A percentile compares a stretch with the other conserved stretches of the same genome.
Evolutionary conservation across 2,113 vertebrate genomes (phyloP).

Genomic region (Scopus umbretta): DNA sequence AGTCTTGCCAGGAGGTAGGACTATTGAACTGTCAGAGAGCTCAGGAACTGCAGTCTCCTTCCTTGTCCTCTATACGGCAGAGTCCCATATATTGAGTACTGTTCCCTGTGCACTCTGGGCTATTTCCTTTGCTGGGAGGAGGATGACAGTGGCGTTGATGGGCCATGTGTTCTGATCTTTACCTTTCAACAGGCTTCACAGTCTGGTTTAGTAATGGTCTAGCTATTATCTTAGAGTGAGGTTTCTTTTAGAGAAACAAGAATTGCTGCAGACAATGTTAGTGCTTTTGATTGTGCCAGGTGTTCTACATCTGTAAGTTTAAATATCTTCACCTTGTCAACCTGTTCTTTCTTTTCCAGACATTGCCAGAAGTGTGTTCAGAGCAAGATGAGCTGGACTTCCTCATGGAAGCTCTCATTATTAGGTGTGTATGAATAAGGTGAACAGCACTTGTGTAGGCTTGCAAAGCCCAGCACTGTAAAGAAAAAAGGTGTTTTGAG

Average conservation of each 20-base stretch:
- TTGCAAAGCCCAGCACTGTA: not conserved
- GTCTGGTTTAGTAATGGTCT: not conserved
- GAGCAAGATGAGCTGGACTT: constrained; percentile 98
- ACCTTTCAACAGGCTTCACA: not conserved
- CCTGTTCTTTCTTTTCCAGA: constrained; percentile 72
- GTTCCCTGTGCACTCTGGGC: not conserved
- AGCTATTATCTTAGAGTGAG: not conserved
- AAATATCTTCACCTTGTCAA: not conserved
- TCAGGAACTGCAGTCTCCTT: not conserved
- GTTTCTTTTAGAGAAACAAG: not conserved
- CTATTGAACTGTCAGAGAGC: not conserved
- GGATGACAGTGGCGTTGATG: not conserved
- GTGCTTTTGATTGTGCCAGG: not conserved
- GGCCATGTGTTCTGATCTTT: not conserved
- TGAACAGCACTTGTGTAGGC: not conserved
- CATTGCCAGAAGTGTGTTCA: constrained; percentile 95
- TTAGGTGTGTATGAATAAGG: constrained; percentile 79
- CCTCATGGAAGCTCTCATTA: constrained; percentile 98
- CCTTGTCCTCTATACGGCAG: not conserved
- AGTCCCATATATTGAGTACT: not conserved
- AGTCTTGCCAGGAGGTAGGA: not conserved
- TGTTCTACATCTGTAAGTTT: not conserved
- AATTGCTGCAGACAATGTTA: not conserved
- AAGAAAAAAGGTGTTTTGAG: not conserved
- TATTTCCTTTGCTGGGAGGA: not conserved